These are phyloP conservation scores for Thymelicus acteon DNA, from an alignment of 2,888 invertebrate species.

Conservation along the genomic window DNA sequence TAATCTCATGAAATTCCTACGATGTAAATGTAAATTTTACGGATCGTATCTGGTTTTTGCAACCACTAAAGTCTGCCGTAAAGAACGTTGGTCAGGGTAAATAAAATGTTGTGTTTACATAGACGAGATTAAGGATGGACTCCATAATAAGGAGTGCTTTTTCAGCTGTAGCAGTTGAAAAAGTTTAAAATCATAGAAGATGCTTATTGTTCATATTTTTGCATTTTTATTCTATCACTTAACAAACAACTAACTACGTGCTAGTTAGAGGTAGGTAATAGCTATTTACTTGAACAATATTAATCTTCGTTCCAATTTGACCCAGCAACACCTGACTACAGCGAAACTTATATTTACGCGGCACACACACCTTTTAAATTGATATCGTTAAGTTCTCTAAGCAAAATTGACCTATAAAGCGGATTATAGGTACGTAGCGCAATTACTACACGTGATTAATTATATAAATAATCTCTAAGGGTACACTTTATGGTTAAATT, in stretches of 20 bases:
- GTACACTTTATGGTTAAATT: slow-evolving; percentile 58
- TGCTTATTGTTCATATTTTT: too few species aligned
- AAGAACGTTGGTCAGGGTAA: slow-evolving; percentile 13
- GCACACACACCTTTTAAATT: slow-evolving; percentile 20
- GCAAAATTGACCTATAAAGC: slow-evolving; percentile 33
- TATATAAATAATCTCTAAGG: slow-evolving; percentile 61
- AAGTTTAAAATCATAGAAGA: too few species aligned
- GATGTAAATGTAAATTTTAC: slow-evolving; percentile 53
- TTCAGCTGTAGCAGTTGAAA: too few species aligned
- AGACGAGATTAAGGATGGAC: neutral
- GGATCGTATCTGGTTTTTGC: slow-evolving; percentile 34
- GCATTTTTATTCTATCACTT: too few species aligned
- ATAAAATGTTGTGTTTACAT: neutral
- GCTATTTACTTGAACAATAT: too few species aligned
- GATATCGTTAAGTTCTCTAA: slow-evolving; percentile 20
- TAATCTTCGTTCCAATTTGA: too few species aligned
- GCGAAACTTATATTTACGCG: slow-evolving; percentile 6
- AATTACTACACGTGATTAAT: slow-evolving; percentile 53
- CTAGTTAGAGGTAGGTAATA: too few species aligned
- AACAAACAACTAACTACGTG: too few species aligned
- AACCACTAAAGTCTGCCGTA: slow-evolving; percentile 33
- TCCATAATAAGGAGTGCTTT: neutral
- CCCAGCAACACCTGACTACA: neutral
- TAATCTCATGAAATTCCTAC: slow-evolving; percentile 62
- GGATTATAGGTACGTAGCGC: slow-evolving; percentile 34